A percentile compares a stretch with the other conserved stretches of the same genome.
Evolutionary conservation across 1,140 invertebrate genomes (phyloP).

Genomic region (Mycetomoellerius zeteki): DNA sequence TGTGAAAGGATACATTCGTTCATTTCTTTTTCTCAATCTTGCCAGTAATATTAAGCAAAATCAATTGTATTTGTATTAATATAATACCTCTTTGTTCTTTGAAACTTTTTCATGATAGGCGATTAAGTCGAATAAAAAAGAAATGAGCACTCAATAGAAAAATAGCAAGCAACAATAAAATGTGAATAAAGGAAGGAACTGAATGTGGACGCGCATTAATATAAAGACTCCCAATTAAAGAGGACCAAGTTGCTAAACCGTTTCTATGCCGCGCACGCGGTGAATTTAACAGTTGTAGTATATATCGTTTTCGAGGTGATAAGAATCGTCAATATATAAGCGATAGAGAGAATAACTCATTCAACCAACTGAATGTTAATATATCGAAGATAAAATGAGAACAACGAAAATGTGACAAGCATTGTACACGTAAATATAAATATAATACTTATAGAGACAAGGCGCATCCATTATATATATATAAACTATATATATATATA

Average conservation of each 20-base stretch:
- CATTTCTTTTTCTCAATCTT: background rate
- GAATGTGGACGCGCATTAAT: slow-evolving; percentile 30
- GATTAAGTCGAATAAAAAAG: background rate
- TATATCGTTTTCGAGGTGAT: slow-evolving; percentile 65
- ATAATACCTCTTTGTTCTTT: background rate
- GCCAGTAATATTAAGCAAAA: background rate
- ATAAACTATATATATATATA: slow-evolving; percentile 27
- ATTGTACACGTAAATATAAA: slow-evolving; percentile 71
- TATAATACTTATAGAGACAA: slow-evolving; percentile 66
- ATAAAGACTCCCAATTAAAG: slow-evolving; percentile 70
- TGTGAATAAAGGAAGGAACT: background rate
- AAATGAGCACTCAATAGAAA: background rate
- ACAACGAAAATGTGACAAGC: slow-evolving; percentile 72
- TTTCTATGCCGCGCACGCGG: slow-evolving; percentile 63
- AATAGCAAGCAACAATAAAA: slow-evolving; percentile 43
- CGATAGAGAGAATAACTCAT: slow-evolving; percentile 14
- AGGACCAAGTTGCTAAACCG: slow-evolving; percentile 75
- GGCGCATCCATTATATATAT: slow-evolving; percentile 49
- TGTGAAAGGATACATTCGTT: background rate
- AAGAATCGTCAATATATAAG: slow-evolving; percentile 70
- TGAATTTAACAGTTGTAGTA: slow-evolving; percentile 64
- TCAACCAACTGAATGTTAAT: slow-evolving; percentile 60
- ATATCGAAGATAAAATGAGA: slow-evolving; percentile 69
- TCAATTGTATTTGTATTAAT: slow-evolving; percentile 22
- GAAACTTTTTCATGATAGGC: slow-evolving; percentile 12